Evolutionary conservation across 2,888 invertebrate genomes (phyloP).

Genomic region (Tupiocoris notatus): DNA sequence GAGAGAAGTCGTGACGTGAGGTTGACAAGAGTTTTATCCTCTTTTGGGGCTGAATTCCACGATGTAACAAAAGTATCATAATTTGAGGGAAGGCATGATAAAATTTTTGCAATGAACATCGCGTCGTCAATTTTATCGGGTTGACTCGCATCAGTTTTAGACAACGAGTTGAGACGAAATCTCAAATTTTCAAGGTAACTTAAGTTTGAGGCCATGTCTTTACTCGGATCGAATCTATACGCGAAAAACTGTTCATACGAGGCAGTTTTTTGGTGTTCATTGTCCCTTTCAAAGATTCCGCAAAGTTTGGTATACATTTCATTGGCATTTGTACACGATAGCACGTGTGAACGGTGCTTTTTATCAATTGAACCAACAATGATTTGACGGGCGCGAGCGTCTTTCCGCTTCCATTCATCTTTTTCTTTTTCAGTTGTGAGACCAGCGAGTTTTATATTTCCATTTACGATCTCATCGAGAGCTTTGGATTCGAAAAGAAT

Average conservation of each 20-base stretch:
- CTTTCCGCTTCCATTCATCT: conserved; percentile 5
- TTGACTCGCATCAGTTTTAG: background rate
- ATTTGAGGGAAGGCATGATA: background rate
- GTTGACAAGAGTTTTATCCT: too few relatives aligned
- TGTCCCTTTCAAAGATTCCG: conserved; percentile 8
- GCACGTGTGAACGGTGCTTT: conserved; percentile 11
- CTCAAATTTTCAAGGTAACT: conserved; percentile 18
- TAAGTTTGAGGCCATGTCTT: conserved; percentile 25
- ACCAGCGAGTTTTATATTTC: background rate
- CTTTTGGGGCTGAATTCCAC: background rate
- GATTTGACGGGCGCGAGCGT: conserved; percentile 1
- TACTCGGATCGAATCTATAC: conserved; percentile 6
- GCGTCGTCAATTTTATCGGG: background rate
- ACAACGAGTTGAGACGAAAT: background rate
- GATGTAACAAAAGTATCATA: background rate
- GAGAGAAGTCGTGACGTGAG: too few relatives aligned
- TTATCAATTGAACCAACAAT: conserved; percentile 4
- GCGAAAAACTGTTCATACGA: conserved; percentile 14
- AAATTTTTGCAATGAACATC: background rate
- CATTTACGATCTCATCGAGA: background rate
- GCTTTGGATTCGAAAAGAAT: conserved; percentile 11
- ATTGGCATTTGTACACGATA: background rate
- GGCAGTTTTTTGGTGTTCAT: conserved; percentile 6
- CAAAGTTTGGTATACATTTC: background rate
- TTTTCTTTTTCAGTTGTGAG: background rate